Base-by-base conservation (phyloP, 2,113 vertebrate species). In the Thamnaconus septentrionalis region DNA sequence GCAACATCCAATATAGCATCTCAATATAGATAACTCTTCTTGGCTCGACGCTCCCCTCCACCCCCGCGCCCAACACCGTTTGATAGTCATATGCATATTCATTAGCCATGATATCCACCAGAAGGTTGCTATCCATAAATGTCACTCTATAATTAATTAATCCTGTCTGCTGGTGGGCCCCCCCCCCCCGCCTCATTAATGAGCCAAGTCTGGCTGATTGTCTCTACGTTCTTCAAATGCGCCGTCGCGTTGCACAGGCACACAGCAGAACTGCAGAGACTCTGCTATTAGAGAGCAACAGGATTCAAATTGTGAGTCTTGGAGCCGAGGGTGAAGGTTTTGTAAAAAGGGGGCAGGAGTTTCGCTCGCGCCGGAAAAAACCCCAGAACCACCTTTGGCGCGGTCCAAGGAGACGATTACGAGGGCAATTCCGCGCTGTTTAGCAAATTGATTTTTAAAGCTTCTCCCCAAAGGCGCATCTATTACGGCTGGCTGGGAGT, bases 101-200 rank as follows among this genome's bases (percentile, higher is more conserved):
- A 91, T 91, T 83, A 85, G 80, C 50, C 48, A 61, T 73, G 87
- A 88, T 90, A 86, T 80, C 85, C 76, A 89, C 78, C 91, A 91
- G 90, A 91, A 91, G 89, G 90, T 91, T 91, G 90, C 91, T 91
- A 91, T 92, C 88, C 88, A 89, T 90, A 91, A 92, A 92, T 92
- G 92, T 89, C 90, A 92, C 76, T 81, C 82, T 77, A 74, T 90
- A 91, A 92, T 92, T 90, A 92, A 92, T 91, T 89, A 86, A 85
- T 89, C 78, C 85, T 89, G 90, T 91, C 90, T 87, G 75, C 83
- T 86, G 83, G 84, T 87, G 73, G 83, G 88, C 89, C 86, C 82
- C 80, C 88, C 89, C 86, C 82, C 80, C 61, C 85, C 81, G 86
- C 73, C 89, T 92, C 89, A 90, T 87, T 91, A 93, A 87, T 75